These are phyloP conservation scores for Aphis gossypii DNA, from an alignment of 1,140 invertebrate species.

Conservation along the genomic window DNA sequence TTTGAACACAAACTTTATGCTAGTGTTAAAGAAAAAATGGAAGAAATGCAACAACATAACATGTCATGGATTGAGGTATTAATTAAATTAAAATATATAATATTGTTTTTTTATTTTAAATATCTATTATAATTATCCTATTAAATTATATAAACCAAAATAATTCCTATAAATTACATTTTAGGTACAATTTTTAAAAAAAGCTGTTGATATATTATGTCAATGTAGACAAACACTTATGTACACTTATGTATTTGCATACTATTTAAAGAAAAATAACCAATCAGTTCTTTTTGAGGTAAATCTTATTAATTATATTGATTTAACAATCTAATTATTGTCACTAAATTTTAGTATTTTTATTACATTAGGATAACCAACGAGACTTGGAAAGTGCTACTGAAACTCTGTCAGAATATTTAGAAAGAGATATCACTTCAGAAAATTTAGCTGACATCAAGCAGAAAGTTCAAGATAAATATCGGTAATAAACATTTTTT, in stretches of 20 bases:
- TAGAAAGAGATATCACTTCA: slow-evolving; percentile 96
- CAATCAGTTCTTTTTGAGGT: slow-evolving; percentile 97
- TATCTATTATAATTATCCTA: neutral
- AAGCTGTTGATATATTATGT: slow-evolving; percentile 97
- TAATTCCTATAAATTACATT: slow-evolving; percentile 58
- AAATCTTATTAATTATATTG: slow-evolving; percentile 59
- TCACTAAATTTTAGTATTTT: slow-evolving; percentile 18
- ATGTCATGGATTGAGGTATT: slow-evolving; percentile 99
- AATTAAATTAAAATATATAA: neutral
- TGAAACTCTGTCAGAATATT: slow-evolving; percentile 95
- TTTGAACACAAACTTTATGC: slow-evolving; percentile 97
- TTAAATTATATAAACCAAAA: neutral
- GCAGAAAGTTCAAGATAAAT: slow-evolving; percentile 99
- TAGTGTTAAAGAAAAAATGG: slow-evolving; percentile 96
- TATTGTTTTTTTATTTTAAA: neutral
- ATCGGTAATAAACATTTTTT: slow-evolving; percentile 74
- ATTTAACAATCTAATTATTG: neutral
- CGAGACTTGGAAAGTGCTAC: slow-evolving; percentile 96
- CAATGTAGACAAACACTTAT: slow-evolving; percentile 97
- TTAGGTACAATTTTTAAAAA: slow-evolving; percentile 94
- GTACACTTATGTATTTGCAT: slow-evolving; percentile 99
- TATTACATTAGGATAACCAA: slow-evolving; percentile 83
- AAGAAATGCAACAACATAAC: slow-evolving; percentile 99
- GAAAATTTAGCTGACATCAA: slow-evolving; percentile 98
- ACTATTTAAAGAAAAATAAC: slow-evolving; percentile 97